Evolutionary conservation across 1,140 invertebrate species (phyloP).

Genomic region (Fopius arisanus): DNA sequence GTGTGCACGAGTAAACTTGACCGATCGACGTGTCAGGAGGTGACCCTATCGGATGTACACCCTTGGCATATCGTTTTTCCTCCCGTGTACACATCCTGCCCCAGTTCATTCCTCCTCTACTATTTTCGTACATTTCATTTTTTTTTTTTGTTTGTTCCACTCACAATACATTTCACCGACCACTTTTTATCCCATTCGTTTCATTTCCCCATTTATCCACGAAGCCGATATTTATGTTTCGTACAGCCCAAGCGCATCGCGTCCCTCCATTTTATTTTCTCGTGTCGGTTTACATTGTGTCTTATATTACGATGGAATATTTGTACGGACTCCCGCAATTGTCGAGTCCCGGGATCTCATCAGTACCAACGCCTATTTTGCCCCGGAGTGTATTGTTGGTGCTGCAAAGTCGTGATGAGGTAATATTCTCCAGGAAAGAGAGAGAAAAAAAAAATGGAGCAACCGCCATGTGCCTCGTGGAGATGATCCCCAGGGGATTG

Average conservation of each 20-base stretch:
- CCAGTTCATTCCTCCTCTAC: background rate
- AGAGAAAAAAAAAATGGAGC: background rate
- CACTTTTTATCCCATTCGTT: background rate
- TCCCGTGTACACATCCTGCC: background rate
- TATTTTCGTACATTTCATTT: too few relatives aligned
- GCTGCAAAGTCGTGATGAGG: background rate
- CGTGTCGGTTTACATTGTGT: background rate
- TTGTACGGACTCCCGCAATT: background rate
- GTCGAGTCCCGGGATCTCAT: too few relatives aligned
- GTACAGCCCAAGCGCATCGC: background rate
- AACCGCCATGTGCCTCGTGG: background rate
- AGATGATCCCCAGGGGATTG: background rate
- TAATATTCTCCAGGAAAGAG: background rate
- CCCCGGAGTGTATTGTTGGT: background rate
- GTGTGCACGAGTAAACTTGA: slow-evolving; percentile 6
- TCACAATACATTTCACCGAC: background rate
- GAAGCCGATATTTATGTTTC: background rate
- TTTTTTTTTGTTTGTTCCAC: too few relatives aligned
- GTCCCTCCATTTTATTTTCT: background rate
- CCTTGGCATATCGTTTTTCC: background rate
- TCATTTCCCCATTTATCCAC: background rate
- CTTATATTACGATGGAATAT: background rate
- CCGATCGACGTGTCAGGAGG: background rate
- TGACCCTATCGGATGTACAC: background rate
- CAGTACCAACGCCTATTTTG: background rate